Conservation (phyloP, 1,140 invertebrate species). For the Cydia strobilella region DNA sequence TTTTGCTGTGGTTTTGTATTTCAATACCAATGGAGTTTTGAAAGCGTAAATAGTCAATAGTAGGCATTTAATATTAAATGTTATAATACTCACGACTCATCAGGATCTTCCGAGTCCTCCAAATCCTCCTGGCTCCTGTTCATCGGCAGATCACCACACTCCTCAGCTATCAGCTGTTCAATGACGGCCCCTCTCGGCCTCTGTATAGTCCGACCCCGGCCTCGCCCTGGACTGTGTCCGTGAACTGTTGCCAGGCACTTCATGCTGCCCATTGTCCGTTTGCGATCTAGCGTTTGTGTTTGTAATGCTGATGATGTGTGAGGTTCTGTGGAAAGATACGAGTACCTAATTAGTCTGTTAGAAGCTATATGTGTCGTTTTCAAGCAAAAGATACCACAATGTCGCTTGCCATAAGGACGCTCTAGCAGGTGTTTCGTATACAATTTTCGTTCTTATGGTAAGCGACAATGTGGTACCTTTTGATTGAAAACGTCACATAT, state of each 20-base stretch:
- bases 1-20: too few species aligned
- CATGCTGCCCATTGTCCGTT: slow-evolving; percentile 51
- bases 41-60: too few species aligned
- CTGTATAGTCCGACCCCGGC: slow-evolving; percentile 57
- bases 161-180: slow-evolving; percentile 72
- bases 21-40: too few species aligned
- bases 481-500: too few species aligned
- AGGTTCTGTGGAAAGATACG: slow-evolving; percentile 58
- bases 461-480: too few species aligned
- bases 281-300: slow-evolving; percentile 71
- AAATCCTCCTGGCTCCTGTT: slow-evolving; percentile 68
- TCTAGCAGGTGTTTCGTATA: too few species aligned
- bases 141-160: slow-evolving; percentile 63
- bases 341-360: background rate
- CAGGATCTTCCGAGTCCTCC: slow-evolving; percentile 71
- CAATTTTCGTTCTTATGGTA: too few species aligned
- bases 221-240: slow-evolving; percentile 46
- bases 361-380: too few species aligned
- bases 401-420: too few species aligned
- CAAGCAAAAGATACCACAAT: too few species aligned
- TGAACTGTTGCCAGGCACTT: slow-evolving; percentile 71
- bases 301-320: slow-evolving; percentile 67
- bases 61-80: too few species aligned
- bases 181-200: slow-evolving; percentile 64
- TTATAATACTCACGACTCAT: slow-evolving; percentile 66